Base-by-base conservation (phyloP, 37 sponge, comb jelly and placozoan genomes). In the Cliona cf. orientalis region DNA sequence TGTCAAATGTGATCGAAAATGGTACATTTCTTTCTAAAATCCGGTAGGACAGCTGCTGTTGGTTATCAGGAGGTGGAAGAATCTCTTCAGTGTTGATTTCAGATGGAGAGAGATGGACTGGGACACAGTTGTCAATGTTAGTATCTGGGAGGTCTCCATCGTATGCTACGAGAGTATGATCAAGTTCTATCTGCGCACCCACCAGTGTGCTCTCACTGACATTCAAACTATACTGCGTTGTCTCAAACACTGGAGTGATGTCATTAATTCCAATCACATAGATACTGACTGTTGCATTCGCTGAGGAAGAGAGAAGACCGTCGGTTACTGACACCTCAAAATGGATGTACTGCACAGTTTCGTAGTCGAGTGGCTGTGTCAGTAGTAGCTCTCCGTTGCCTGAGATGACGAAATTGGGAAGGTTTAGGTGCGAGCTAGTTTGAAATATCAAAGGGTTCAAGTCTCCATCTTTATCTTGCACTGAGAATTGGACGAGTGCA, bases 181-280 rank as follows among this genome's bases (percentile, higher is more conserved):
- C 39, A 43, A 71, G 38, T 17, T 58, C 17, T 46, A 80, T 79
- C 65, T 14, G 40, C 40, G 73, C 64, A n/a, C 76, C 64, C 14
- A 35, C 14, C 0, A 63, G 58, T 2, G 60, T 43, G 42, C 65
- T 73, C 53, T 84, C 84, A 40, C 42, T 46, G 17, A 80, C 53
- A 6, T 44, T 45, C 5, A 59, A 34, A 21, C 62, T 38, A 3
- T 67, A 49, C 0, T 66, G 36, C 33, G 46, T 9, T 32, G 42
- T 9, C 21, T 62, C 45, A 67, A 93, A 89, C 5, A 61, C 3
- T 7, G 93, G 93, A 35, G 80, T 3, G 3, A 72, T 12, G 35
- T 93, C 93, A 85, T 93, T 89, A 34, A 69, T 67, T 33, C 78
- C 73, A 29, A 65, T 41, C 5, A 91, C 79, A 59, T 46, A 79